Evolutionary conservation across 2,888 invertebrate species (phyloP), one percentile per base, ranked within the genome.

Genomic region (Scelioninae gen. 1): DNA sequence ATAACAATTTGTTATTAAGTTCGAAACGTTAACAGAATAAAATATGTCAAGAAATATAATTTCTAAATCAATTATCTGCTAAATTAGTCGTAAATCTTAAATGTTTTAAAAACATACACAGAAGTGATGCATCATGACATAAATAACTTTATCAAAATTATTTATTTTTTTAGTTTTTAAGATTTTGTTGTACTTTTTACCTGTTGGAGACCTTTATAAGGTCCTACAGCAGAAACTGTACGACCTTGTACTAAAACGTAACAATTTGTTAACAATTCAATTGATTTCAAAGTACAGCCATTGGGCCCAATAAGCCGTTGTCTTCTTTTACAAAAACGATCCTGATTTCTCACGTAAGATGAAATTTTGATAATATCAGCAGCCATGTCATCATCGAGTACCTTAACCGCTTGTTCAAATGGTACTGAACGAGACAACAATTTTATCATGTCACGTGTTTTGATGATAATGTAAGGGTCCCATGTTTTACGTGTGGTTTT

Each of bases 291-390:
- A 0, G 99, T 99, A 10, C 98, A 98, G n/a, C 99, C 99, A 92
- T 98, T 98, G 0, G 99, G 98, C 0, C 99, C 99, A 85, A 99
- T 98, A 0, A 99, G 93, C 32, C 99, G 94, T 90, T 99, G 98
- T 13, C 99, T 93, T 86, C 99, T 94, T 92, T 99, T 99, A 0
- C 99, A 95, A 93, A 99, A 99, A 87, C 98, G 96, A 83, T 98
- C 99, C 89, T 96, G 96, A 91, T 98, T 99, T 63, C 96, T 93
- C 0, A 98, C 97, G 90, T 98, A 93, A 51, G 96, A 96, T 56
- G 97, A 97, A 84, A 99, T 98, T 65, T 99, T 99, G 56, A 99
- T 98, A 31, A 99, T 97, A 91, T 99, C 99, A 90, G 97, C 97
- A 32, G 97, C 96, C 45, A 96, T 94, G 85, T 98, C 97, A 92